Evolutionary conservation across 2,113 vertebrate species (phyloP).

Genomic region (Thunnus maccoyii): DNA sequence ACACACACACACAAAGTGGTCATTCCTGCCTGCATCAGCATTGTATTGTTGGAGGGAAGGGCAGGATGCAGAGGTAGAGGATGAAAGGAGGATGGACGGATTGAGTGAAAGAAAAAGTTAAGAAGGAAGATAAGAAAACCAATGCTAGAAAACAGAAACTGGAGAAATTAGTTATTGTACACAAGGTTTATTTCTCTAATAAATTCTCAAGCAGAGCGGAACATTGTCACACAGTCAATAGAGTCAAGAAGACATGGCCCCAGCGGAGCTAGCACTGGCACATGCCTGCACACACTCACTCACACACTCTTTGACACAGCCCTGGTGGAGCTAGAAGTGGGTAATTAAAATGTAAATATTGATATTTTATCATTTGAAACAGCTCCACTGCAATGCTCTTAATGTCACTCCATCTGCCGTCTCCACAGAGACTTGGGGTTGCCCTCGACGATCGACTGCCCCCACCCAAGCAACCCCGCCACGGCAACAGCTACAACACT

Average conservation of each 20-base stretch:
- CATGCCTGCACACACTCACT: constrained; percentile 32
- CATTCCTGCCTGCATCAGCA: constrained; percentile 61
- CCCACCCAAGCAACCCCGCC: constrained; percentile 91
- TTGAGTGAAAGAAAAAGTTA: constrained; percentile 21
- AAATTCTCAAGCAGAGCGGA: constrained; percentile 25
- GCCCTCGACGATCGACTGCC: constrained; percentile 88
- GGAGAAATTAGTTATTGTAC: constrained; percentile 1
- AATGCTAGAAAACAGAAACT: neutral
- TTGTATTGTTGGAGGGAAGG: constrained; percentile 40
- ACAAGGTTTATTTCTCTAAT: constrained; percentile 12
- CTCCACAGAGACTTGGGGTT: constrained; percentile 88
- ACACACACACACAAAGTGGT: constrained; percentile 42
- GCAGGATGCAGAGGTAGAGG: constrained; percentile 34
- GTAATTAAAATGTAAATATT: constrained; percentile 99
- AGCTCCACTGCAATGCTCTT: constrained; percentile 97
- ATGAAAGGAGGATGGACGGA: constrained; percentile 31
- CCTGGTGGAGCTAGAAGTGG: constrained; percentile 83
- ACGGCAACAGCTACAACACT: constrained; percentile 80
- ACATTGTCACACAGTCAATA: constrained; percentile 43
- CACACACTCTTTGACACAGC: constrained; percentile 65
- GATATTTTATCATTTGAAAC: constrained; percentile 99
- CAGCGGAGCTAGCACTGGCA: constrained; percentile 37
- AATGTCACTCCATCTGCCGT: constrained; percentile 99
- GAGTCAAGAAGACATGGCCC: constrained; percentile 46
- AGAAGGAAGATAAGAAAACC: neutral